Base-by-base conservation (phyloP, 2,888 invertebrate species). In the Rhingia rostrata region DNA sequence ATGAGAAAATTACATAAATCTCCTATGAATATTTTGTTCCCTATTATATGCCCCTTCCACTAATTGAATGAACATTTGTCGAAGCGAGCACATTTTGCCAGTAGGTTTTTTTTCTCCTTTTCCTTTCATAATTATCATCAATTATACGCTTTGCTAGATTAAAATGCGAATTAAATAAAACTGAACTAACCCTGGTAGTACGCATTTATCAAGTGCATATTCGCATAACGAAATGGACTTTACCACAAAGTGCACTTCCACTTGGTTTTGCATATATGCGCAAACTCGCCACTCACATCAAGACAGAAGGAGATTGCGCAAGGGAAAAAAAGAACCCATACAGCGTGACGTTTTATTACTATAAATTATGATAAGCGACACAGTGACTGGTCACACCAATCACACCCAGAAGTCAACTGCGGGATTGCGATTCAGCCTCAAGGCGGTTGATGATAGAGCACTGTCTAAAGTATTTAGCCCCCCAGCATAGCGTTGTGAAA, bases 341-440 rank as follows among this genome's bases (percentile, higher is more conserved):
- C 60, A 47, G 45, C 83, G 67, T 83, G 78, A 79, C 79, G 73
- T 58, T 49, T 83, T 79, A 83, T 83, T 69, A 79, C 58, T 58
- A 79, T 79, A 83, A 83, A 83, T 83, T 79, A 79, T 83, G 83
- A 83, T 79, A 79, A 83, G 64, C 75, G 81, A 70, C 75, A 69
- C 32, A 69, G 37, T 56, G 72, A 56, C 60, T 78, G 83, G 73
- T 58, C 79, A 83, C 83, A 79, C 73, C 79, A 37, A 58, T 39
- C 41, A 41, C 12, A 37, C 37, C 37, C 75, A 73, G 70, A 78
- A 78, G 54, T 12, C 60, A 41, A 63, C 14, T 45, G 22, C 22
- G 22, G 22, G 22, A 22, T 22, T 22, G 22, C 22, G 2, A 22
- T 22, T 22, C 22, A 22, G 4, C 4, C 3, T 5, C 74, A 75